These are phyloP conservation scores for Heterohyrax brucei DNA, from an alignment of 2,797 vertebrate species.

Conservation along the genomic window DNA sequence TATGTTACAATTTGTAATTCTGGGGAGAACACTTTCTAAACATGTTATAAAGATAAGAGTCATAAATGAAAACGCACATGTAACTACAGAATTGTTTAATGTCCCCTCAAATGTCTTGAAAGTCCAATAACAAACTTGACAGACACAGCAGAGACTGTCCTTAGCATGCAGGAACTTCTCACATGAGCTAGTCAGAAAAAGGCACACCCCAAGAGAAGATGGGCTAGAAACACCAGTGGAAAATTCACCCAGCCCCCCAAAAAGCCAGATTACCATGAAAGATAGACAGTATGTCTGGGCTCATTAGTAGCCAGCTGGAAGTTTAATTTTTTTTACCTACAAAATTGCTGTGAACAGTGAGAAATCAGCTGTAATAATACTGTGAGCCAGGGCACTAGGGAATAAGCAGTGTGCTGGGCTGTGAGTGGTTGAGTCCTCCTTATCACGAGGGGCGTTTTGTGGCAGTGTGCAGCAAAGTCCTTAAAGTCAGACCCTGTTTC, in stretches of 20 bases:
- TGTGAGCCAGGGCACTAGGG: background rate
- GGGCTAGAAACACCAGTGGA: background rate
- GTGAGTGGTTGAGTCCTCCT: background rate
- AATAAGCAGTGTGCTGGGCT: background rate
- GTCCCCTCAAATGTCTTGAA: conserved; percentile 19
- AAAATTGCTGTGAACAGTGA: conserved; percentile 3
- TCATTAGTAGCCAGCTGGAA: conserved; percentile 48
- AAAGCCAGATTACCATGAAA: conserved; percentile 33
- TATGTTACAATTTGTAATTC: conserved; percentile 41
- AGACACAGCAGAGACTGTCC: conserved; percentile 18
- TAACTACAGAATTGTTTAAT: conserved; percentile 31
- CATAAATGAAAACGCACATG: conserved; percentile 57
- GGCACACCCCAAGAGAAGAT: conserved; percentile 10
- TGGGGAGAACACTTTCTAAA: conserved; percentile 63
- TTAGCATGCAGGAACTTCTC: conserved; percentile 4
- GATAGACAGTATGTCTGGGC: background rate
- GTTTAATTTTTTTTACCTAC: conserved; percentile 33
- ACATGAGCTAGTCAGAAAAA: conserved; percentile 41
- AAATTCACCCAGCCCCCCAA: background rate
- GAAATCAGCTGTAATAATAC: background rate
- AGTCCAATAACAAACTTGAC: conserved; percentile 28
- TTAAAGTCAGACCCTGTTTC: background rate
- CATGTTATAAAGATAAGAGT: conserved; percentile 61
- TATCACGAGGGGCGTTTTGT: background rate
- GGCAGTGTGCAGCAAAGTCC: conserved; percentile 9